phyloP scores from a whole-genome alignment of 2,113 vertebrate genomes.

The Ranitomeya imitator region DNA sequence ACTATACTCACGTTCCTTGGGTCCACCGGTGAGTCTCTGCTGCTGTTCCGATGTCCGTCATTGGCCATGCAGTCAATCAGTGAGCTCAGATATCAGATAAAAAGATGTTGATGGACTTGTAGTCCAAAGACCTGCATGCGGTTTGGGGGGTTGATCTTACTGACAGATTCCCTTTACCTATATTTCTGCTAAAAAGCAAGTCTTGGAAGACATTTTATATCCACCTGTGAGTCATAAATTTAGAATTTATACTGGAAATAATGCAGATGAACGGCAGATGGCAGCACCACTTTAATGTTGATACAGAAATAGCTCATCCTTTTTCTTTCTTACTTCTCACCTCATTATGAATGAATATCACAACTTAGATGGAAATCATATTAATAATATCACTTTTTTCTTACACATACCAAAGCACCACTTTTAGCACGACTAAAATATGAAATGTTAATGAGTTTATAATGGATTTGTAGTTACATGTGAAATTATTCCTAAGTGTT shows the following conservation, averaged over 20 bases:
- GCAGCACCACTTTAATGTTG: slow-evolving; percentile 11
- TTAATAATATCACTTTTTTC: not conserved
- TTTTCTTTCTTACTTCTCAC: not conserved
- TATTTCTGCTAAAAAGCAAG: too few relatives aligned
- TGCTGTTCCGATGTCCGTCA: too few relatives aligned
- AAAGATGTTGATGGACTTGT: too few relatives aligned
- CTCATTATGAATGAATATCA: not conserved
- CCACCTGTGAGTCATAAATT: not conserved
- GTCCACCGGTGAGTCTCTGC: too few relatives aligned
- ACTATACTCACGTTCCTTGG: too few relatives aligned
- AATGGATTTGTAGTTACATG: not conserved
- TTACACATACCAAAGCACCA: not conserved
- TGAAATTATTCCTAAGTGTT: not conserved
- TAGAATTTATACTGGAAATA: not conserved
- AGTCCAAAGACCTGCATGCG: too few relatives aligned
- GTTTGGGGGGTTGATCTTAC: too few relatives aligned
- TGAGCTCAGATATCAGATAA: too few relatives aligned
- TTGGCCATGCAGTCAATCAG: too few relatives aligned
- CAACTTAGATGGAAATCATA: not conserved
- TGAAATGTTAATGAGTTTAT: not conserved
- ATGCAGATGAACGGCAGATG: not conserved
- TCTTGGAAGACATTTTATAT: not conserved
- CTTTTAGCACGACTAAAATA: not conserved
- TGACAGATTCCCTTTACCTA: too few relatives aligned
- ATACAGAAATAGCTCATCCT: not conserved